Conservation (phyloP, 92 coral and sea anemone species). For the Porites evermanni region DNA sequence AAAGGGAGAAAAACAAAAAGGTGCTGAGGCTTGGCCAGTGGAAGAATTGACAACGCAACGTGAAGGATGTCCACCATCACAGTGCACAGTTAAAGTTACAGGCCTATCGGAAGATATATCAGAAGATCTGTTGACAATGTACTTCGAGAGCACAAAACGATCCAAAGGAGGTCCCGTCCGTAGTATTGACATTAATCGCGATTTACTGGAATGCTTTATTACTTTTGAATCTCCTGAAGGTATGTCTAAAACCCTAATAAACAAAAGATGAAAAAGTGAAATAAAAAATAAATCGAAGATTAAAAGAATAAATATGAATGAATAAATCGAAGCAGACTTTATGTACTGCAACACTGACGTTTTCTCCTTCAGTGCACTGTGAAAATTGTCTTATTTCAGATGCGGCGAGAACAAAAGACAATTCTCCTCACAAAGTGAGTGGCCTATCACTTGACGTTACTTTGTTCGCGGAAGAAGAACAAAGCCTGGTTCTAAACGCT, state of each 20-base stretch:
- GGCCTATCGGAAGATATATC: slow-evolving; percentile 60
- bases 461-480: neutral
- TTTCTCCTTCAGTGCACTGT: neutral
- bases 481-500: neutral
- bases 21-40: neutral
- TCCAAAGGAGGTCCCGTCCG: slow-evolving; percentile 84
- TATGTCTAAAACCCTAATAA: neutral
- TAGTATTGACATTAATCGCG: neutral
- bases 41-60: neutral
- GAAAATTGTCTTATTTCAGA: neutral
- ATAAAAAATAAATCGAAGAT: too few relatives aligned
- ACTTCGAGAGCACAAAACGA: slow-evolving; percentile 79
- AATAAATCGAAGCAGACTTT: too few relatives aligned
- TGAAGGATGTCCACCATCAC: neutral
- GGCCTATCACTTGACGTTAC: neutral
- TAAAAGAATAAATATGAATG: too few relatives aligned
- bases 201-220: neutral
- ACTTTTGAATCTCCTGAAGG: neutral
- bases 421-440: neutral
- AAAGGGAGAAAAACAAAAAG: neutral
- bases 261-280: neutral
- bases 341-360: neutral
- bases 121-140: slow-evolving; percentile 62
- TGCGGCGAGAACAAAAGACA: neutral
- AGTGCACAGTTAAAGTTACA: slow-evolving; percentile 52